Evolutionary conservation across 2,888 invertebrate genomes (phyloP).

Genomic region (Diploptera punctata): DNA sequence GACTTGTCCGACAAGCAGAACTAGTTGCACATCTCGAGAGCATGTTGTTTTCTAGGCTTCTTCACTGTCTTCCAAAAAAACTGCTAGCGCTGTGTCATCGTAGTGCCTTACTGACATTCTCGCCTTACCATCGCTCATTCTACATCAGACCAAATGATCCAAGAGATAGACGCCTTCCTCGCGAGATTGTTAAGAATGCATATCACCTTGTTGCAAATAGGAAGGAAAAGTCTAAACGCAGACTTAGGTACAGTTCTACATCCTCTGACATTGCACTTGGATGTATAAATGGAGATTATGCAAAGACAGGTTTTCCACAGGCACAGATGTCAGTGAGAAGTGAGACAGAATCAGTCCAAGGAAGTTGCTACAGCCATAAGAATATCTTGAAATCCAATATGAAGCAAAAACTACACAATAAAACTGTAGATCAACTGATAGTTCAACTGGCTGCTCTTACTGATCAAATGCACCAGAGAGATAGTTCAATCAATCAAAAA

Average conservation of each 20-base stretch:
- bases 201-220: constrained; percentile 77
- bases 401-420: neutral
- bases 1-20: constrained; percentile 81
- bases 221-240: constrained; percentile 54
- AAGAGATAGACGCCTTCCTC: constrained; percentile 76
- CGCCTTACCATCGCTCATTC: constrained; percentile 73
- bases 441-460: constrained; percentile 17
- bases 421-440: neutral
- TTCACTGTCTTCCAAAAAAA: constrained; percentile 64
- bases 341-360: neutral
- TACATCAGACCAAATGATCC: constrained; percentile 85
- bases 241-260: constrained; percentile 14
- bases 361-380: too few relatives aligned
- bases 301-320: neutral
- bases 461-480: constrained; percentile 10
- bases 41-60: constrained; percentile 78
- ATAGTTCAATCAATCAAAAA: neutral
- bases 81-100: constrained; percentile 70
- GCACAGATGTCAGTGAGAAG: neutral
- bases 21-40: constrained; percentile 82
- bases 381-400: neutral
- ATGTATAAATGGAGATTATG: neutral
- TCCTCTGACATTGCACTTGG: neutral
- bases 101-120: constrained; percentile 77
- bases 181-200: constrained; percentile 74